A percentile compares a stretch with the other conserved stretches of the same genome.
phyloP scores from a whole-genome alignment of 2,888 invertebrate species.

The Bhutanitis thaidina region DNA sequence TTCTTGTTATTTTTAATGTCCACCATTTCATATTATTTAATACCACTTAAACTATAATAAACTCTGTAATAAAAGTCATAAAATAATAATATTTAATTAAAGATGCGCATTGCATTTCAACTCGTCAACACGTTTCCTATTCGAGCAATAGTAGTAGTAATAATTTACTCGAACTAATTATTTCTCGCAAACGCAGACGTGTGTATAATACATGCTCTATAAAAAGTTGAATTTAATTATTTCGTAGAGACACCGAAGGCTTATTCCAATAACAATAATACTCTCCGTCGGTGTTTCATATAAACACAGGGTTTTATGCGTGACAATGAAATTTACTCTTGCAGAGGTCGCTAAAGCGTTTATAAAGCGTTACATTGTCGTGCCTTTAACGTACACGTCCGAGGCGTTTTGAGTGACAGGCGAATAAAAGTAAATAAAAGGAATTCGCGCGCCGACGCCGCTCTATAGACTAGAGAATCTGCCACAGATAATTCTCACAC shows the following conservation, averaged over 20 bases:
- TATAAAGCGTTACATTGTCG: slow-evolving; percentile 67
- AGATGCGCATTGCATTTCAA: background rate
- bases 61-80: no score
- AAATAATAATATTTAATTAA: background rate
- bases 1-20: no score
- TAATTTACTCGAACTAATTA: slow-evolving; percentile 22
- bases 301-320: slow-evolving; percentile 65
- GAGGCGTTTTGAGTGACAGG: slow-evolving; percentile 67
- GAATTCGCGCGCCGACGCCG: slow-evolving; percentile 35
- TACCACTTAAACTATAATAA: no score
- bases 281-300: slow-evolving; percentile 40
- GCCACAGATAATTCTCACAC: slow-evolving; percentile 52
- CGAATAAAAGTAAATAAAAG: slow-evolving; percentile 71
- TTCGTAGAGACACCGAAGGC: slow-evolving; percentile 24
- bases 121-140: background rate
- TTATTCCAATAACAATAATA: slow-evolving; percentile 35
- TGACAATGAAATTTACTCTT: slow-evolving; percentile 70
- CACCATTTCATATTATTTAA: no score
- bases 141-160: slow-evolving; percentile 16
- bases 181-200: slow-evolving; percentile 18
- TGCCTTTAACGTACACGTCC: slow-evolving; percentile 53
- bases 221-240: slow-evolving; percentile 39
- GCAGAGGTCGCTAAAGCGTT: slow-evolving; percentile 58
- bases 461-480: slow-evolving; percentile 26
- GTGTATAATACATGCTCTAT: slow-evolving; percentile 27